A percentile compares a stretch with the other conserved stretches of the same genome.
Evolutionary conservation across 2,888 invertebrate genomes (phyloP).

Genomic region (Rotaria sp.): DNA sequence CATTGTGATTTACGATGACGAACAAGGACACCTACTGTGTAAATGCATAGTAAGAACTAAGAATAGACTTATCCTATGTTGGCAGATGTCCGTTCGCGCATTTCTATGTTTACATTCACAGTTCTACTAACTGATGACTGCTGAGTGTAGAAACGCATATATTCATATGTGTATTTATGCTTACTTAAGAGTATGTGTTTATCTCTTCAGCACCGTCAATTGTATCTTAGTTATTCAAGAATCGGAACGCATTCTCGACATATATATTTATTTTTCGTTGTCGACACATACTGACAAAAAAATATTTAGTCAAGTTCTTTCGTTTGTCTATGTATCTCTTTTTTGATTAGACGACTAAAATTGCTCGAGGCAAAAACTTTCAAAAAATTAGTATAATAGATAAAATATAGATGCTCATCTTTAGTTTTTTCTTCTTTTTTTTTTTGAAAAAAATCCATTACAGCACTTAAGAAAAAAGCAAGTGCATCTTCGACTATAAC

Average conservation of each 20-base stretch:
- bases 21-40: background rate
- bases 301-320: background rate
- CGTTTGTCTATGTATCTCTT: background rate
- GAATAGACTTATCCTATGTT: conserved; percentile 8
- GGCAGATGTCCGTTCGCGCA: conserved; percentile 10
- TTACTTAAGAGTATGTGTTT: conserved; percentile 12
- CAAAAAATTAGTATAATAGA: background rate
- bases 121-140: conserved; percentile 3
- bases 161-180: conserved; percentile 10
- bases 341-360: background rate
- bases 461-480: conserved; percentile 13
- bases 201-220: conserved; percentile 8
- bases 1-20: background rate
- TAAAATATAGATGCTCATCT: background rate
- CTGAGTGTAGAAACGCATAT: conserved; percentile 9
- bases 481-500: background rate
- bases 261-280: background rate
- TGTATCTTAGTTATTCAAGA: conserved; percentile 5
- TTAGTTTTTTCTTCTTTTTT: background rate
- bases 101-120: conserved; percentile 14
- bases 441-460: background rate
- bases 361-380: background rate
- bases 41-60: background rate
- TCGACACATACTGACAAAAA: conserved; percentile 13
- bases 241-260: background rate